Evolutionary conservation across 2,113 vertebrate species (phyloP).

Genomic region (Phrynosoma blainvillii): DNA sequence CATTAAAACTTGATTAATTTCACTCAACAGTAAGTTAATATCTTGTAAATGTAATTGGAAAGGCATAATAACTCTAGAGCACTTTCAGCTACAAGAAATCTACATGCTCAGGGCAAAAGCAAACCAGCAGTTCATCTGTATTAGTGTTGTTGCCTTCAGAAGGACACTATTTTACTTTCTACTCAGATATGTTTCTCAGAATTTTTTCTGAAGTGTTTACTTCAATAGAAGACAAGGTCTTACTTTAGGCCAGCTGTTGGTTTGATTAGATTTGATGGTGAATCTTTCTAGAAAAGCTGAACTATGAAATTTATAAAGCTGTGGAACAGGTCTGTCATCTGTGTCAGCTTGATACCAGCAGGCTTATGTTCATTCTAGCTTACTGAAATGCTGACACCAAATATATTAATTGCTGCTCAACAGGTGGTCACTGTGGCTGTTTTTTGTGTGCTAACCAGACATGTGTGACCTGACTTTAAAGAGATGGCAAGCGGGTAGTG

Average conservation of each 20-base stretch:
- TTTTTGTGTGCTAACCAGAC: not conserved
- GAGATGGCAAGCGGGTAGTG: not conserved
- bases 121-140: not conserved
- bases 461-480: conserved; percentile 5
- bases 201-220: not conserved
- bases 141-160: not conserved
- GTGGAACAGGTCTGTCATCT: not conserved
- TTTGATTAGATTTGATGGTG: conserved; percentile 3
- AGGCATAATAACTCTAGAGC: not conserved
- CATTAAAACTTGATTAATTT: not conserved
- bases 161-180: too few species aligned
- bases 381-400: conserved; percentile 4
- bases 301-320: not conserved
- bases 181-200: not conserved
- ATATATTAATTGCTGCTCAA: conserved; percentile 22
- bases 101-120: not conserved
- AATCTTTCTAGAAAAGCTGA: not conserved
- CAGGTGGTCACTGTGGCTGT: conserved; percentile 12
- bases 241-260: not conserved
- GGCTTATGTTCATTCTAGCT: not conserved
- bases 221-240: not conserved
- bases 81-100: not conserved
- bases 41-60: not conserved
- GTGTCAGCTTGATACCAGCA: not conserved
- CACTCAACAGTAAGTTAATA: not conserved